Conservation (phyloP, 2,888 invertebrate genomes). For the Drosophila maculinotata region DNA sequence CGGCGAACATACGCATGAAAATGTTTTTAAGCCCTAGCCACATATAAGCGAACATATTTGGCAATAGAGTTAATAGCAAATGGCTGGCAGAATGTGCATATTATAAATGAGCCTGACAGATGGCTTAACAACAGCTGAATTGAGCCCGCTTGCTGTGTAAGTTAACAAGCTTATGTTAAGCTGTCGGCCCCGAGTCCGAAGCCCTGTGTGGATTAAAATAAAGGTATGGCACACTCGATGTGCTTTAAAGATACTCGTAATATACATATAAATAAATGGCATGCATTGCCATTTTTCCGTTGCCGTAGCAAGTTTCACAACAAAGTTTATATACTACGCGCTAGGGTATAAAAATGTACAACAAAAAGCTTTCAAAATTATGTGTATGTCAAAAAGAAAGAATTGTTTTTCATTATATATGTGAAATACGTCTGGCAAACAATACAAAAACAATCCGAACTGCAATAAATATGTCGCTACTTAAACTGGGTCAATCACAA, state of each 20-base stretch:
- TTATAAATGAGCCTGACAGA: slow-evolving; percentile 71
- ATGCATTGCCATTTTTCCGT: too few species aligned
- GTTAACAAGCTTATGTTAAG: slow-evolving; percentile 47
- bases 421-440: slow-evolving; percentile 1
- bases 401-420: background rate
- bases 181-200: slow-evolving; percentile 15
- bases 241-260: slow-evolving; percentile 1
- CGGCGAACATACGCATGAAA: slow-evolving; percentile 37
- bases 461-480: slow-evolving; percentile 22
- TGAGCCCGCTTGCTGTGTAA: slow-evolving; percentile 17
- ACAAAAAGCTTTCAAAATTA: slow-evolving; percentile 29
- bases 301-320: too few species aligned
- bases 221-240: background rate
- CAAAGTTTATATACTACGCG: too few species aligned
- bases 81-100: slow-evolving; percentile 51
- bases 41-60: slow-evolving; percentile 49
- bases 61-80: slow-evolving; percentile 76
- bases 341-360: background rate
- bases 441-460: background rate
- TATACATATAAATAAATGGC: background rate
- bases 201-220: slow-evolving; percentile 40
- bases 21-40: slow-evolving; percentile 51
- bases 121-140: slow-evolving; percentile 65
- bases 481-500: slow-evolving; percentile 19
- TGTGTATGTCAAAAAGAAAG: slow-evolving; percentile 12